These are phyloP conservation scores for Tetragonisca angustula DNA, from an alignment of 2,888 invertebrate genomes.

Conservation along the genomic window DNA sequence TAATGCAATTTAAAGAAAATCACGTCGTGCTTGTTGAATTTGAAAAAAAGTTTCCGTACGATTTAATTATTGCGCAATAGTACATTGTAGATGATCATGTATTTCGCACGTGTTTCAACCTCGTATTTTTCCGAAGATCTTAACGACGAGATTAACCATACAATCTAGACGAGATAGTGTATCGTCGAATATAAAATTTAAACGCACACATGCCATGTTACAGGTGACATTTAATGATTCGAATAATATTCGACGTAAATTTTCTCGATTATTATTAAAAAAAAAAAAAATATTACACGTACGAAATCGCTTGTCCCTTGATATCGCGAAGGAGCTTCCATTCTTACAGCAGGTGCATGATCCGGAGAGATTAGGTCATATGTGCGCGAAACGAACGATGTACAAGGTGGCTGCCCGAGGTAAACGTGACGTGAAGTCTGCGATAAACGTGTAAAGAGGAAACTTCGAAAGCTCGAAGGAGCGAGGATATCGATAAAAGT, in stretches of 20 bases:
- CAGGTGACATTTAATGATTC: too few relatives aligned
- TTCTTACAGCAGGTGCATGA: conserved; percentile 45
- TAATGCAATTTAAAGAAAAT: too few relatives aligned
- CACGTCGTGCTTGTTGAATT: neutral
- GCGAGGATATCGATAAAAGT: conserved; percentile 17
- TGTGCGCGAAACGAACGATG: conserved; percentile 5
- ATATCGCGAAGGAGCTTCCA: conserved; percentile 22
- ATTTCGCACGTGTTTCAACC: too few relatives aligned
- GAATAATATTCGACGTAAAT: too few relatives aligned
- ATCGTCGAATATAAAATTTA: too few relatives aligned
- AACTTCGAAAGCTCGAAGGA: conserved; percentile 18
- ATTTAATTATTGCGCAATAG: too few relatives aligned
- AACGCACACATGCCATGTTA: too few relatives aligned
- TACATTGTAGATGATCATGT: too few relatives aligned
- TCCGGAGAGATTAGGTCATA: conserved; percentile 24
- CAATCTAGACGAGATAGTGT: too few relatives aligned
- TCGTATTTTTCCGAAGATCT: too few relatives aligned
- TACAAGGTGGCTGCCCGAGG: conserved; percentile 15
- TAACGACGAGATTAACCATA: too few relatives aligned
- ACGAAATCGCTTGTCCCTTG: conserved; percentile 9
- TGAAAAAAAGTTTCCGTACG: neutral
- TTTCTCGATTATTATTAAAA: too few relatives aligned
- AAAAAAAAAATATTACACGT: neutral
- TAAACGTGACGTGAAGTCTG: neutral
- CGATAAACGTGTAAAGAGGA: conserved; percentile 32